Evolutionary conservation across 2,888 invertebrate species (phyloP), one percentile per base, ranked within the genome.

Genomic region (Aquatica leii): DNA sequence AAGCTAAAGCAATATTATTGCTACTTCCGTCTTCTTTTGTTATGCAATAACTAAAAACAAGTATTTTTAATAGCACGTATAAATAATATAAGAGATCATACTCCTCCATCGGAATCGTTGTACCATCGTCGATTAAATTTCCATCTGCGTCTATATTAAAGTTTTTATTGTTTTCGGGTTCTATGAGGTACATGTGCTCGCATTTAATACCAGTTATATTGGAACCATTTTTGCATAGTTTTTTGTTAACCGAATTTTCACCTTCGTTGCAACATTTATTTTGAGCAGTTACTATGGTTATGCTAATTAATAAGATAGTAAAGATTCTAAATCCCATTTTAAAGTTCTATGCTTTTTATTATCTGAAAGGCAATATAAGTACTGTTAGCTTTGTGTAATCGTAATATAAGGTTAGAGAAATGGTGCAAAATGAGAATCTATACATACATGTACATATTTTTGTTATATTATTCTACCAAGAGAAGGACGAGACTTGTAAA

Each of bases 101-200:
- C 62, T 24, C 17, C 4, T 58, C 58, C n/a, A 11, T 11, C 9
- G 40, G n/a, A 43, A 63, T 55, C 4, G 31, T 6, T 20, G 9
- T 11, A 5, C n/a, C 52, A 3, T 43, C 35, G 11, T 64, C 67
- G 0, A 83, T 80, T 4, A 86, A 75, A 6, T 82, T 78, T 3
- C 73, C 74, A 35, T 70, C 65, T 35, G 68, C 50, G 46, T 71
- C 66, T 0, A 85, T 83, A 51, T 80, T 82, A 35, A 81, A 83
- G 65, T 83, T 81, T n/a, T 65, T 66, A 14, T 67, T 65, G 1
- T 64, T 62, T 14, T 63, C 63, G 14, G 71, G 84, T 67, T 84
- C 84, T 1, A 83, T 81, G 24, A 85, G 67, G 0, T 84, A 85
- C 9, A 81, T 79, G 1, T 78, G 72, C 0, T 80, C 68, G 57